These are phyloP conservation scores for Picus viridis DNA, from an alignment of 2,797 vertebrate genomes.

Conservation along the genomic window DNA sequence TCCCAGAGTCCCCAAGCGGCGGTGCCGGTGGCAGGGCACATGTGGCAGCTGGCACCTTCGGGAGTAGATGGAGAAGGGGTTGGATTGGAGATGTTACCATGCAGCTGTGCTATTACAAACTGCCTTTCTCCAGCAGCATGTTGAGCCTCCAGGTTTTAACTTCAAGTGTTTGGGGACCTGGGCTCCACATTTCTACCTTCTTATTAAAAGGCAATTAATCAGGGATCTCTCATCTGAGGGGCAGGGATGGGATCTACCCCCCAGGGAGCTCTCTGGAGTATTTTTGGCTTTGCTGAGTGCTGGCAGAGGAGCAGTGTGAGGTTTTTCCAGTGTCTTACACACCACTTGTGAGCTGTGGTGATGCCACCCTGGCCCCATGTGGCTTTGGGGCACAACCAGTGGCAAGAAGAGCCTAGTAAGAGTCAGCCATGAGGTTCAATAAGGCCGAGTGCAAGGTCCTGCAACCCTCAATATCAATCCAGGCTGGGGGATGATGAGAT, in stretches of 20 bases:
- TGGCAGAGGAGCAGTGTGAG: accelerated
- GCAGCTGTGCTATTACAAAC: neutral
- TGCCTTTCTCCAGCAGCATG: neutral
- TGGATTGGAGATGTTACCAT: neutral
- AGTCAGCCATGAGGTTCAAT: too few relatives aligned
- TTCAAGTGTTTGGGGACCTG: neutral
- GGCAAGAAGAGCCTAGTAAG: neutral
- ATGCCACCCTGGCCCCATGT: accelerated
- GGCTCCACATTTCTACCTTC: neutral
- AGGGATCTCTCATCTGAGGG: neutral
- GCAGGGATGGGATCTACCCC: neutral
- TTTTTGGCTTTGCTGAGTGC: neutral
- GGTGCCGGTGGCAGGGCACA: neutral
- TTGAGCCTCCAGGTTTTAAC: neutral
- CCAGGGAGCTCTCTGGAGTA: accelerated
- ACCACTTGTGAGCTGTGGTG: accelerated
- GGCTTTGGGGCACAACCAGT: neutral
- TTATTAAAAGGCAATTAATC: neutral
- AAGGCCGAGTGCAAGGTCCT: too few relatives aligned
- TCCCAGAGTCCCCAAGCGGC: neutral
- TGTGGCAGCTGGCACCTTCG: neutral
- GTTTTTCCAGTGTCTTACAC: accelerated
- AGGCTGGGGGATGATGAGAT: too few relatives aligned
- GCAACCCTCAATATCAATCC: too few relatives aligned
- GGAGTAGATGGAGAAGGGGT: neutral